Conservation (phyloP, 2,113 vertebrate genomes). For the Neotoma lepida region DNA sequence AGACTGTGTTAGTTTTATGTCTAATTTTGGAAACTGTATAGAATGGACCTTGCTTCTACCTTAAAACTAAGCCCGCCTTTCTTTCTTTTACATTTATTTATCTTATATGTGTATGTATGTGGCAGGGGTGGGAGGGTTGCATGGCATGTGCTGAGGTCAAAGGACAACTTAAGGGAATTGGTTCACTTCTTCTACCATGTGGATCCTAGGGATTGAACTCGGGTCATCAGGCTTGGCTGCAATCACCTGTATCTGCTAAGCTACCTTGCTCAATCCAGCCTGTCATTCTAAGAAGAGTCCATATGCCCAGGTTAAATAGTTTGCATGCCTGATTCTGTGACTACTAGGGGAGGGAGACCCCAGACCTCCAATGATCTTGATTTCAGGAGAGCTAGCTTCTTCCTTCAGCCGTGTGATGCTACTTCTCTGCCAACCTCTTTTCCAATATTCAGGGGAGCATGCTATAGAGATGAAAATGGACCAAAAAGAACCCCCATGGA, state of each 20-base stretch:
- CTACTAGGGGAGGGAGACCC: not conserved
- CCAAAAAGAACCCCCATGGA: not conserved
- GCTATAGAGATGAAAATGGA: fast-evolving
- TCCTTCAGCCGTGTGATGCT: not conserved
- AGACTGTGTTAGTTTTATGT: not conserved
- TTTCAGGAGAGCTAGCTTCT: not conserved
- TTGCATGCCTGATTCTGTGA: not conserved
- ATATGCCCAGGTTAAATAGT: not conserved
- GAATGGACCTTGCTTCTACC: not conserved
- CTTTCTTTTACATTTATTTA: not conserved
- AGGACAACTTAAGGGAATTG: not conserved
- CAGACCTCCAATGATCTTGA: not conserved
- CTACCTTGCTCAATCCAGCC: not conserved
- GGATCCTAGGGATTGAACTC: not conserved
- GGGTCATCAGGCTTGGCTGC: not conserved
- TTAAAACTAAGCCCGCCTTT: not conserved
- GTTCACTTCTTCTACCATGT: not conserved
- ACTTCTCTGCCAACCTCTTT: not conserved
- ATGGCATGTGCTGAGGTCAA: no score
- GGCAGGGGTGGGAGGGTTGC: not conserved
- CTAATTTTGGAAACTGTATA: not conserved
- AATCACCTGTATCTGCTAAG: not conserved
- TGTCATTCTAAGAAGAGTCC: conserved; percentile 39
- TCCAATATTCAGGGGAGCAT: not conserved
- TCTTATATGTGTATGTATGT: not conserved